Evolutionary conservation across 2,113 vertebrate genomes (phyloP).

Genomic region (Emberiza fucata): DNA sequence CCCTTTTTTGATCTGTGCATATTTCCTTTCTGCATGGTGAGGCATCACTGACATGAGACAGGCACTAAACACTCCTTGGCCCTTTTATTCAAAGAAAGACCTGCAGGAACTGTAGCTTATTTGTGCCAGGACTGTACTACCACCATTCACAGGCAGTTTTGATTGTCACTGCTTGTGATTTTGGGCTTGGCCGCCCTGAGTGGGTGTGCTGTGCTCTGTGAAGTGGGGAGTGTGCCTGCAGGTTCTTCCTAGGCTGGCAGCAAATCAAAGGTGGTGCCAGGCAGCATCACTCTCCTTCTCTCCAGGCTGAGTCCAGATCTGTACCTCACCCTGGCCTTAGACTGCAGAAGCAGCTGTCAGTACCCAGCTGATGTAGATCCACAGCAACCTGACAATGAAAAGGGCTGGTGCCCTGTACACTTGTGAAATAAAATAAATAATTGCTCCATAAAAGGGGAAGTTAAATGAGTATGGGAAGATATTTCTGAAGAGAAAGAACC

Average conservation of each 20-base stretch:
- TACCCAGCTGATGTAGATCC: not conserved
- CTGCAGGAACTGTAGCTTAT: not conserved
- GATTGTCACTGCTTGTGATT: not conserved
- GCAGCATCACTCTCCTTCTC: not conserved
- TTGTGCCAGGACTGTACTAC: not conserved
- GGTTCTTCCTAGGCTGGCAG: not conserved
- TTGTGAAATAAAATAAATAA: not conserved
- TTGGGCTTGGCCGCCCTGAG: not conserved
- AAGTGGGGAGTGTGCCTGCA: not conserved
- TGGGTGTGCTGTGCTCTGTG: not conserved
- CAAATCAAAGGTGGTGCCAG: not conserved
- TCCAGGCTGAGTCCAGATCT: not conserved
- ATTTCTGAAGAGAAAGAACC: not conserved
- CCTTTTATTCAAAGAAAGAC: not conserved
- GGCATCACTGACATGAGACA: not conserved
- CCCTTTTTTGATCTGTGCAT: not conserved
- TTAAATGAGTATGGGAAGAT: not conserved
- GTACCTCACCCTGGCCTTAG: not conserved
- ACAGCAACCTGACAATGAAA: not conserved
- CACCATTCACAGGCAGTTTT: not conserved
- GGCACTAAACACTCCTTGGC: not conserved
- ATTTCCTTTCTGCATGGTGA: not conserved
- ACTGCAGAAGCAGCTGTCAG: not conserved
- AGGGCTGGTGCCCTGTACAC: not conserved
- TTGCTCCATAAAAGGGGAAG: not conserved